These are phyloP conservation scores for Loripinus fragilis DNA, from an alignment of 2,888 invertebrate species.

Conservation along the genomic window DNA sequence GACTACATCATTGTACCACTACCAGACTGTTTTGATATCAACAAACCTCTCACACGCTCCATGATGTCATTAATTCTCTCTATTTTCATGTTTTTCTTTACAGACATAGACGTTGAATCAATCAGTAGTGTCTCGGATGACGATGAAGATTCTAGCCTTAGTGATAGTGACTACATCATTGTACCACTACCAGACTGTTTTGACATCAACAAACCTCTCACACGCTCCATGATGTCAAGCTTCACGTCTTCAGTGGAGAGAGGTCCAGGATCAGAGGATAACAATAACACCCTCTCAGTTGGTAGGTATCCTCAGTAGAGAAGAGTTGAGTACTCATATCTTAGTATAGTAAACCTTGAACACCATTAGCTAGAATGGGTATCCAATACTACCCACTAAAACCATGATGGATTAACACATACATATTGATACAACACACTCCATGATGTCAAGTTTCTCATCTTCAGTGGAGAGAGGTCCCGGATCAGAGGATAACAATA, in stretches of 20 bases:
- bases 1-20: too few species aligned
- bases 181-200: slow-evolving; percentile 83
- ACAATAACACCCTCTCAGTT: slow-evolving; percentile 58
- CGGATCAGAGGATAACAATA: slow-evolving; percentile 65
- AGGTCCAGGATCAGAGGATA: slow-evolving; percentile 58
- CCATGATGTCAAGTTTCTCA: slow-evolving; percentile 47
- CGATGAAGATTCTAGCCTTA: slow-evolving; percentile 72
- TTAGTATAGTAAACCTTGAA: too few species aligned
- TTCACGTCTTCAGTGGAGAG: slow-evolving; percentile 46
- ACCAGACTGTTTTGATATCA: too few species aligned
- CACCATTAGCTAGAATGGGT: too few species aligned
- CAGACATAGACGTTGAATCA: slow-evolving; percentile 67
- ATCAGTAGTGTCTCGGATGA: slow-evolving; percentile 61
- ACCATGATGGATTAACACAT: too few species aligned
- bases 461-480: slow-evolving; percentile 43
- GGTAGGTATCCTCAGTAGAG: too few species aligned
- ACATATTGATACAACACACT: too few species aligned
- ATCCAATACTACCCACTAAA: too few species aligned
- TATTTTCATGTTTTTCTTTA: slow-evolving; percentile 15
- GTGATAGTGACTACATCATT: slow-evolving; percentile 81
- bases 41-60: too few species aligned
- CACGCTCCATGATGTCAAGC: slow-evolving; percentile 47
- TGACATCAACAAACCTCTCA: slow-evolving; percentile 70
- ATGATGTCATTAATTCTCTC: too few species aligned
- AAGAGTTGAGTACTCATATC: too few species aligned